Base-by-base conservation (phyloP, 2,888 invertebrate species). In the Prionchulus punctatus region DNA sequence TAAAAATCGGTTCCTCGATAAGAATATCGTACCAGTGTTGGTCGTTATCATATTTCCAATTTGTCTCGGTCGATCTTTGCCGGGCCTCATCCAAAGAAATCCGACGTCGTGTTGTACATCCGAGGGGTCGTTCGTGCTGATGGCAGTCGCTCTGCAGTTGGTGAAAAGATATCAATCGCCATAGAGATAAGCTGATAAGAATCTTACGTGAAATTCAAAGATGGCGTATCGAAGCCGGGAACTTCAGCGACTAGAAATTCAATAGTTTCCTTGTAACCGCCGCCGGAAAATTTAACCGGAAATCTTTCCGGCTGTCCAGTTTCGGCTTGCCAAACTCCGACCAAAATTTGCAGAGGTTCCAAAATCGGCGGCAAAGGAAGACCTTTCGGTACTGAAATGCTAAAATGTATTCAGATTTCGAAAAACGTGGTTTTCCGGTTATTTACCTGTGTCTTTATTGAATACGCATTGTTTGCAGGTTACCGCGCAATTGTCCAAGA, bases 161-260 rank as follows among this genome's bases (percentile, higher is more conserved):
- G 4, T 7, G 23, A 45, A 45, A 18, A 36, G 18, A 18, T 36
- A 12, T 36, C 36, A 36, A 12, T 7, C 18, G 36, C 36, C 36
- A 36, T 7, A 7, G 18, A 36, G 7, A 36, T 36, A 36, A 36
- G 18, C 7, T 36, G 36, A 18, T 36, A 18, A 36, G 36, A 36
- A n/a, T n/a, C 36, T 51, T 25, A 67, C 68, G 63, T 65, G 53
- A 66, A 60, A 58, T 68, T 68, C 49, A 68, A 63, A 7, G 67
- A 62, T 12, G 68, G 68, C 43, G 67, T 61, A 56, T 68, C 68
- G 57, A 68, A 68, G 43, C 62, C 59, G 18, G 65, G 64, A 26
- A 67, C 65, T 28, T 64, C 65, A 12, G 65, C 59, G 2, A 64
- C 61, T 50, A 61, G 61, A 23, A 68, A 59, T 36, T 66, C 64